Evolutionary conservation across 2,113 vertebrate species (phyloP).

Genomic region (Microcebus lehilahytsara): DNA sequence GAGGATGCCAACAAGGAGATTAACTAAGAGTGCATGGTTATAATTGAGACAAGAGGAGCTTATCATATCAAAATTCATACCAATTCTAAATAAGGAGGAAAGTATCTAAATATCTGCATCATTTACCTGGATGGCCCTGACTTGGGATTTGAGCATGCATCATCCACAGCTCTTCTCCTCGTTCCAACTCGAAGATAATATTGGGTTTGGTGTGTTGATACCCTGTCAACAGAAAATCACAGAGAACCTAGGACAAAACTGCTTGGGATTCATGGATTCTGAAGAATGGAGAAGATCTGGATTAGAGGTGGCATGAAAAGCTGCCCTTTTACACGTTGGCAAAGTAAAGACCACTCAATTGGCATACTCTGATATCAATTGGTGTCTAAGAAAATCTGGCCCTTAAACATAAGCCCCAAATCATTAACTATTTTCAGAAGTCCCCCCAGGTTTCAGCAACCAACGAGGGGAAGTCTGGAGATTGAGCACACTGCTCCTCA

Average conservation of each 20-base stretch:
- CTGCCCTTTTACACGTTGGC: neutral
- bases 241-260: neutral
- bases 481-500: rapidly evolving
- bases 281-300: neutral
- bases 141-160: neutral
- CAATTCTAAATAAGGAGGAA: neutral
- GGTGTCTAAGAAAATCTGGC: neutral
- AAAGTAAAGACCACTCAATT: neutral
- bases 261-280: neutral
- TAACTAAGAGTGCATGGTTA: too few species aligned
- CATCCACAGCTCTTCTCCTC: neutral
- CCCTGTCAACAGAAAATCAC: neutral
- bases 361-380: neutral
- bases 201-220: neutral
- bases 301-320: neutral
- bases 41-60: rapidly evolving
- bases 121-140: neutral
- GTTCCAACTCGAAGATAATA: slow-evolving; percentile 10
- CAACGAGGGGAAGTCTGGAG: neutral
- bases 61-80: neutral
- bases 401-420: neutral
- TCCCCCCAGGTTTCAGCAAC: neutral
- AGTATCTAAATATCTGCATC: neutral
- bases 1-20: neutral
- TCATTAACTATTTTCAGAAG: neutral